Base-by-base conservation (phyloP, 2,113 vertebrate species). In the Tricholaema leucomelas region DNA sequence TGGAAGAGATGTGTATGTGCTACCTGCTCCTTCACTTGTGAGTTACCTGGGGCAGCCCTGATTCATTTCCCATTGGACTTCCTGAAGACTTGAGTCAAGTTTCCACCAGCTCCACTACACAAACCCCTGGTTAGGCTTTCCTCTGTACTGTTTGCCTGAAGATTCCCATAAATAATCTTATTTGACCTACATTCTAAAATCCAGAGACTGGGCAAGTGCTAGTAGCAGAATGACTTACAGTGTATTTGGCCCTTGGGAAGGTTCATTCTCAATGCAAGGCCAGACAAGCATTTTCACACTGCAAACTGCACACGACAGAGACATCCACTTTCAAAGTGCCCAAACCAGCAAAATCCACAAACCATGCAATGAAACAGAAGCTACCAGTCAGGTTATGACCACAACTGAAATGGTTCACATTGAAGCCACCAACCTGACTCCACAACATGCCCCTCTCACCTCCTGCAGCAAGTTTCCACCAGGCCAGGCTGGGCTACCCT, bases 231-330 rank as follows among this genome's bases (percentile, higher is more conserved):
- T 10, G 63, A 40, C 50, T 69, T 55, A 2, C 40, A 30, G 66
- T 0, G 31, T 33, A 8, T 52, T 31, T 5, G 58, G 64, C 60
- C 56, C 33, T 2, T 5, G 79, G 50, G 67, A 79, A 59, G 33
- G 55, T 18, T 36, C 6, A 1, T 4, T 18, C 72, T 17, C 44
- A 56, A 2, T 0, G 10, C 11, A 21, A 70, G 38, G 14, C 0
- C n/a, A 48, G 9, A 72, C n/a, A 19, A 90, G 21, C 21, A 19
- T 14, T 55, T 85, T 50, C 7, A 30, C 0, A 15, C 18, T 21
- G 52, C 67, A 36, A 44, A 13, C 2, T 3, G 27, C 1, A 12
- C 36, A 2, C 2, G 24, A 44, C 52, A 58, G 38, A 61, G 10
- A 64, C 9, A 31, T 13, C 13, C 56, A 7, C 56, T 27, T 27